A percentile compares a stretch with the other conserved stretches of the same genome.
These are phyloP conservation scores for Psilanteris sp. DNA, from an alignment of 1,140 invertebrate species.

Conservation along the genomic window DNA sequence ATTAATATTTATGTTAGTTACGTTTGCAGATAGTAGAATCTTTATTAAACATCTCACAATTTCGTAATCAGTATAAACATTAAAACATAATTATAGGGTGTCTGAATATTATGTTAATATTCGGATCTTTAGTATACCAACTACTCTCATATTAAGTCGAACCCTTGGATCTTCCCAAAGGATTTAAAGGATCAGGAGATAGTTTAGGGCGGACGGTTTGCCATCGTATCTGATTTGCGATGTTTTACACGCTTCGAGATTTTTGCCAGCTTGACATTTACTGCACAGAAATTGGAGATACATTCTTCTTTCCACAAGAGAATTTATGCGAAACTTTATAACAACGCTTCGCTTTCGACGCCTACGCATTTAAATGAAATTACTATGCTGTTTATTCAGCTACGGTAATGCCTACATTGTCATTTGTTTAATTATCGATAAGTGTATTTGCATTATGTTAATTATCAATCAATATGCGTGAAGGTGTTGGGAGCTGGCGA, in stretches of 20 bases:
- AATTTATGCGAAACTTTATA: constrained; percentile 75
- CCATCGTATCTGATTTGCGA: constrained; percentile 52
- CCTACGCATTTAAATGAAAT: constrained; percentile 66
- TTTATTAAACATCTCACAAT: constrained; percentile 49
- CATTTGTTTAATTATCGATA: constrained; percentile 36
- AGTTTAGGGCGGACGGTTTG: constrained; percentile 49
- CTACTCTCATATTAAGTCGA: constrained; percentile 60
- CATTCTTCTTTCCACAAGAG: constrained; percentile 52
- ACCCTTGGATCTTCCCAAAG: constrained; percentile 22
- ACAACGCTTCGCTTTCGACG: too few species aligned
- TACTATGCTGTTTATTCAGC: constrained; percentile 27
- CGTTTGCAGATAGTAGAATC: constrained; percentile 8
- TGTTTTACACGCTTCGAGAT: constrained; percentile 65
- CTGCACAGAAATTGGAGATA: constrained; percentile 73
- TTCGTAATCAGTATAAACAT: constrained; percentile 59
- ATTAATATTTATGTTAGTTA: constrained; percentile 46
- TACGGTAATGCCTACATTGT: constrained; percentile 52
- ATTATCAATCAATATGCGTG: too few species aligned
- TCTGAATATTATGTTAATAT: constrained; percentile 66
- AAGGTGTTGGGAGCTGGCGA: too few species aligned
- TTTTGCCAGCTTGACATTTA: constrained; percentile 72
- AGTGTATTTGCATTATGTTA: too few species aligned
- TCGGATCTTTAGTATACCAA: constrained; percentile 59
- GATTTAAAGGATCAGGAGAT: constrained; percentile 47
- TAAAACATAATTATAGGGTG: constrained; percentile 66